Evolutionary conservation across 2,113 vertebrate species (phyloP).

Genomic region (Enhydra lutris): DNA sequence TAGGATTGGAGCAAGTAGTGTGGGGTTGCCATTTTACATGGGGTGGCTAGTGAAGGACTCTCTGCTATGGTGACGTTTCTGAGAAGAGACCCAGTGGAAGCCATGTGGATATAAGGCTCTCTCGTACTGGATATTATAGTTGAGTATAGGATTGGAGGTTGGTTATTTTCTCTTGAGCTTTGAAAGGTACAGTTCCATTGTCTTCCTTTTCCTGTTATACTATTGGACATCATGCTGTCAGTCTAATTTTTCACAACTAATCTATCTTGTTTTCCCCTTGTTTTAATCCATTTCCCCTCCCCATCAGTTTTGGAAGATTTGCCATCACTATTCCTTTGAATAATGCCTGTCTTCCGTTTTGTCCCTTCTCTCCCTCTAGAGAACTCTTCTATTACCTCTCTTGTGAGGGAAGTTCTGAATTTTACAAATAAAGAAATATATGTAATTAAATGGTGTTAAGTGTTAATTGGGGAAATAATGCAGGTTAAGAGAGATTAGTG

Average conservation of each 20-base stretch:
- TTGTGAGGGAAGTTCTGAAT: neutral
- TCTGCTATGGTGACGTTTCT: neutral
- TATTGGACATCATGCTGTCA: neutral
- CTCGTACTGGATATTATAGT: neutral
- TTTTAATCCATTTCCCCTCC: neutral
- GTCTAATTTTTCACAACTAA: constrained; percentile 6
- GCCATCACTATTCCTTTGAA: neutral
- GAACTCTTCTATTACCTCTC: neutral
- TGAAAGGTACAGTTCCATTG: neutral
- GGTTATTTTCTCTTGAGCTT: neutral
- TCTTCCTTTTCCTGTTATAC: neutral
- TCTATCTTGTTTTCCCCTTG: neutral
- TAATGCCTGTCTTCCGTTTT: neutral
- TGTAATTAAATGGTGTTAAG: neutral
- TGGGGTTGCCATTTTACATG: neutral
- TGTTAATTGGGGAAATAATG: neutral
- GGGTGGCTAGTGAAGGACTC: neutral
- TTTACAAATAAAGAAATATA: neutral
- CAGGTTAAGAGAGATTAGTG: neutral
- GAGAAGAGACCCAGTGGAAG: neutral
- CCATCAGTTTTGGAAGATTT: neutral
- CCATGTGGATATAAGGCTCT: neutral
- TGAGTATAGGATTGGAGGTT: neutral
- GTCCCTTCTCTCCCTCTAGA: neutral
- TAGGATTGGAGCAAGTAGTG: neutral